phyloP scores from a whole-genome alignment of 2,113 vertebrate species.

The Perca fluviatilis region DNA sequence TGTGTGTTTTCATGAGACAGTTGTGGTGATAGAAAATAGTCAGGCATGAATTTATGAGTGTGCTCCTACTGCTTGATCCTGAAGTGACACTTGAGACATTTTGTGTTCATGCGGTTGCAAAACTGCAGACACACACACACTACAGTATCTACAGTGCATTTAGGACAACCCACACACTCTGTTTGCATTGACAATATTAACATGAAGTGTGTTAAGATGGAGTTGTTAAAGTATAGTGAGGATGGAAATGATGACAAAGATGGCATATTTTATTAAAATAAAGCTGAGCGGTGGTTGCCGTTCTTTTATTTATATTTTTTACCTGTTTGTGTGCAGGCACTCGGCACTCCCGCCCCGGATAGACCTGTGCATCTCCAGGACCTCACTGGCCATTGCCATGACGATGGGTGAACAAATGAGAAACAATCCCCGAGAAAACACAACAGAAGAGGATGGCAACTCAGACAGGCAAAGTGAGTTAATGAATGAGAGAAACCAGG shows the following conservation, averaged over 20 bases:
- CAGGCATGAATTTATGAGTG: constrained; percentile 18
- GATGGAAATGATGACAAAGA: constrained; percentile 55
- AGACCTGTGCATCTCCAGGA: constrained; percentile 98
- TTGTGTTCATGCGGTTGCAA: constrained; percentile 41
- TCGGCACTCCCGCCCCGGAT: constrained; percentile 99
- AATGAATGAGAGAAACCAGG: constrained; percentile 84
- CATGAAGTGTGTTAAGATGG: constrained; percentile 60
- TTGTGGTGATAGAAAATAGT: not conserved
- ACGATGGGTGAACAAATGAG: constrained; percentile 89
- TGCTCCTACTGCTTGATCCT: not conserved
- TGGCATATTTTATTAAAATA: constrained; percentile 35
- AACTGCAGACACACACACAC: constrained; percentile 25
- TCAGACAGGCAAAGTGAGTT: constrained; percentile 81
- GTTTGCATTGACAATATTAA: constrained; percentile 9
- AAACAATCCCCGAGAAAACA: constrained; percentile 81
- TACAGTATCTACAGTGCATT: constrained; percentile 4
- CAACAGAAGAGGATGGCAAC: constrained; percentile 87
- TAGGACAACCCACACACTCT: not conserved
- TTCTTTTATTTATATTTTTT: constrained; percentile 79
- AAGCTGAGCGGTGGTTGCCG: constrained; percentile 44
- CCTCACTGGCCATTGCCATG: constrained; percentile 97
- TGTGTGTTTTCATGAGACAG: not conserved
- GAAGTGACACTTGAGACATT: not conserved
- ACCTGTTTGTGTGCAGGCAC: constrained; percentile 99
- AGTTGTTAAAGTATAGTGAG: constrained; percentile 53